Evolutionary conservation across 1,140 invertebrate species (phyloP).

Genomic region (Daktulosphaira vitifoliae): DNA sequence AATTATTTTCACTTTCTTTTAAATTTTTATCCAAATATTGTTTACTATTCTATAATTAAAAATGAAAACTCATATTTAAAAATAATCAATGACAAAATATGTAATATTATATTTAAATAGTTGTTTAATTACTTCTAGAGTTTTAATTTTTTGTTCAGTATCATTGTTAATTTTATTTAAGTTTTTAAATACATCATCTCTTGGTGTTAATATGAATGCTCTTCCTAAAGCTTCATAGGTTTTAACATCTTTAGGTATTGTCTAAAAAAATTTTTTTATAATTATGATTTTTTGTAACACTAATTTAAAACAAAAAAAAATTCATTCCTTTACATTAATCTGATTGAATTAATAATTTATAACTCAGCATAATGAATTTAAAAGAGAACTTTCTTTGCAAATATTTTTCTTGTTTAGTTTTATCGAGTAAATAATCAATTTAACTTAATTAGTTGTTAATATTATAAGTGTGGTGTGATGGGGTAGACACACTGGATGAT

Average conservation of each 20-base stretch:
- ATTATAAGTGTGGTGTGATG: no score
- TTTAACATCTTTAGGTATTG: slow-evolving; percentile 53
- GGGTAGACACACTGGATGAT: no score
- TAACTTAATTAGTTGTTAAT: no score
- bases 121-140: slow-evolving; percentile 51
- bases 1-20: slow-evolving; percentile 74
- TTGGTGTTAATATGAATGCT: slow-evolving; percentile 70
- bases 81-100: slow-evolving; percentile 45
- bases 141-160: slow-evolving; percentile 62
- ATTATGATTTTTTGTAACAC: no score
- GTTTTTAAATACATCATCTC: slow-evolving; percentile 55
- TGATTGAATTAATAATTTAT: no score
- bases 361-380: no score
- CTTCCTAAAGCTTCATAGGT: slow-evolving; percentile 72
- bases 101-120: slow-evolving; percentile 4
- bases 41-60: slow-evolving; percentile 55
- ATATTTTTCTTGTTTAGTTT: no score
- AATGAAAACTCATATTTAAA: slow-evolving; percentile 29
- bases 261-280: no score
- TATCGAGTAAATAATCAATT: no score
- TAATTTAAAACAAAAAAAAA: no score
- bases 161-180: slow-evolving; percentile 53
- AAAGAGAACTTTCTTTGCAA: no score
- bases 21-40: slow-evolving; percentile 64
- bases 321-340: no score